A percentile compares a stretch with the other conserved stretches of the same genome.
Evolutionary conservation across 2,797 vertebrate genomes (phyloP).

Genomic region (Poeciliopsis turneri): DNA sequence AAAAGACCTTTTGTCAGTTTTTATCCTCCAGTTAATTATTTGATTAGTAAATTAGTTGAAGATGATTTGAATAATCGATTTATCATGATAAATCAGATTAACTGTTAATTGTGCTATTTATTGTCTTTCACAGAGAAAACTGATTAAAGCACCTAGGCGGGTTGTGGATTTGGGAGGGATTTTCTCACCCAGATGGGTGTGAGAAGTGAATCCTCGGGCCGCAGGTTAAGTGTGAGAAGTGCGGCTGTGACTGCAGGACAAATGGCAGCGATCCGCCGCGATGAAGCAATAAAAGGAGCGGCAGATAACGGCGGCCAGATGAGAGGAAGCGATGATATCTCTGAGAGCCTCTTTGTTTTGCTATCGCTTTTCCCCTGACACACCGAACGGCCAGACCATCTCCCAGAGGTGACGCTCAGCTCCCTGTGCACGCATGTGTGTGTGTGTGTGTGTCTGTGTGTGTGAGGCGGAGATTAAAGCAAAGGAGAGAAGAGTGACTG

Average conservation of each 20-base stretch:
- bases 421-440: neutral
- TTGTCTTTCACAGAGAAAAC: neutral
- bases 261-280: slow-evolving; percentile 19
- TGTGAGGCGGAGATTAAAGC: neutral
- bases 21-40: no score
- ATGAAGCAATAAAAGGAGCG: slow-evolving; percentile 52
- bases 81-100: no score
- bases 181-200: neutral
- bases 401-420: slow-evolving; percentile 41
- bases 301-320: slow-evolving; percentile 44
- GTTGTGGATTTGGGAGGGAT: neutral
- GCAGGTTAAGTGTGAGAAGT: slow-evolving; percentile 35
- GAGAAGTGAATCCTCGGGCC: neutral
- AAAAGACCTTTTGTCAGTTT: no score
- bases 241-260: slow-evolving; percentile 28
- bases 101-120: neutral
- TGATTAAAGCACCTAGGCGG: neutral
- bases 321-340: slow-evolving; percentile 45
- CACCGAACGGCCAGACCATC: slow-evolving; percentile 28
- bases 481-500: slow-evolving; percentile 15
- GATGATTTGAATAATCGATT: no score
- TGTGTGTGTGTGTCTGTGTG: neutral
- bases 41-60: no score
- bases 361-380: slow-evolving; percentile 42
- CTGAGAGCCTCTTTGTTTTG: slow-evolving; percentile 37